phyloP scores from a whole-genome alignment of 2,797 vertebrate species.

The Harpagifer antarcticus region DNA sequence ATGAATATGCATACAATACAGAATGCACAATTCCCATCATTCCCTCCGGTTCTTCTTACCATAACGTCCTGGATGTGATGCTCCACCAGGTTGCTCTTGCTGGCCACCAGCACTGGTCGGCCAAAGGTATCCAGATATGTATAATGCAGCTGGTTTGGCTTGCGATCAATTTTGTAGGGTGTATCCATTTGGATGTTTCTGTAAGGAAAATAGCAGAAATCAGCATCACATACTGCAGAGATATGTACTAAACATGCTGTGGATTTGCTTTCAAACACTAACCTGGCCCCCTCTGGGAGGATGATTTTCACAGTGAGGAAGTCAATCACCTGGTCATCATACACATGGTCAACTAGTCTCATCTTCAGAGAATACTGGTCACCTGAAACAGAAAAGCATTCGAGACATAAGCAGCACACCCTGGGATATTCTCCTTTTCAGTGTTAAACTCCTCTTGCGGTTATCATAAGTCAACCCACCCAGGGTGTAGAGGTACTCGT shows the following conservation, averaged over 20 bases:
- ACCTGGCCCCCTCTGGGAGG: constrained; percentile 97
- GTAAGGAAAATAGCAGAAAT: neutral
- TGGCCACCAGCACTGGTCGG: constrained; percentile 94
- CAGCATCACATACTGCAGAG: neutral
- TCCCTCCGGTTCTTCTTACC: constrained; percentile 79
- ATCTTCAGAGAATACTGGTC: constrained; percentile 99
- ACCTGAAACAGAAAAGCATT: constrained; percentile 79
- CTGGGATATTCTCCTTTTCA: neutral
- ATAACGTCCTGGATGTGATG: constrained; percentile 99
- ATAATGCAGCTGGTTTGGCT: constrained; percentile 93
- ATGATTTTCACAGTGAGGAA: constrained; percentile 95
- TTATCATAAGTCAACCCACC: constrained; percentile 82
- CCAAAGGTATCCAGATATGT: constrained; percentile 98
- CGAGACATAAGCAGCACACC: constrained; percentile 1
- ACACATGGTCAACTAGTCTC: constrained; percentile 97
- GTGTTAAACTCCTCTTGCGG: neutral
- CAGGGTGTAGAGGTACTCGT: constrained; percentile 97
- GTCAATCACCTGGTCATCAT: constrained; percentile 98
- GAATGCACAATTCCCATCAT: neutral
- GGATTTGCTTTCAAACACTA: constrained; percentile 60
- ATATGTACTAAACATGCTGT: too few relatives aligned
- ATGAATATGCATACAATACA: neutral
- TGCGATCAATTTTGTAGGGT: constrained; percentile 92
- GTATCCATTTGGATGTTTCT: constrained; percentile 96
- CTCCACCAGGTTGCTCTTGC: constrained; percentile 96